phyloP scores from a whole-genome alignment of 2,797 vertebrate species.

The Enteromius mattozi region DNA sequence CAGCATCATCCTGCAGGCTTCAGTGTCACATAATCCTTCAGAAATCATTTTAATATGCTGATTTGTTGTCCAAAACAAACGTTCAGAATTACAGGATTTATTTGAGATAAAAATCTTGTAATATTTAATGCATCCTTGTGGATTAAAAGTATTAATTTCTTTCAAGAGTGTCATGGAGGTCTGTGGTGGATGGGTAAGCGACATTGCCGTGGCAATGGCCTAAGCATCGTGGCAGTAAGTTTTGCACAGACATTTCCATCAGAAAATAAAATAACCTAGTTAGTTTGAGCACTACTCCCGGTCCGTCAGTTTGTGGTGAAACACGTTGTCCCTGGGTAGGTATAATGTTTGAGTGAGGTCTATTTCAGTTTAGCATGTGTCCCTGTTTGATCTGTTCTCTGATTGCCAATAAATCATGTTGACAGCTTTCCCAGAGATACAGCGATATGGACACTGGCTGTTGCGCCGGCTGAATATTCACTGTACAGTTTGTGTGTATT shows the following conservation, averaged over 20 bases:
- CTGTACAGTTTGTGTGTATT: neutral
- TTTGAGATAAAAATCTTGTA: neutral
- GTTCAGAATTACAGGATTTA: neutral
- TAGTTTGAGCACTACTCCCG: neutral
- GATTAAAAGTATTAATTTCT: neutral
- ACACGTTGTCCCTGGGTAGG: neutral
- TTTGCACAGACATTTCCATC: neutral
- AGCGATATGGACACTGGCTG: neutral
- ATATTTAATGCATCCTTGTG: neutral
- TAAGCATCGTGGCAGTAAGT: neutral
- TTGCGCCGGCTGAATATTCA: neutral
- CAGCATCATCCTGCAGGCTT: neutral
- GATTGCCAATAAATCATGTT: slow-evolving; percentile 18
- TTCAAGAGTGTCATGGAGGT: neutral
- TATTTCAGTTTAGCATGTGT: slow-evolving; percentile 21
- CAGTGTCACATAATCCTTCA: neutral
- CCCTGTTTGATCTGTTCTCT: slow-evolving; percentile 8
- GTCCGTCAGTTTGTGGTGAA: neutral
- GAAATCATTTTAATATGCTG: neutral
- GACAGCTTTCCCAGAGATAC: neutral
- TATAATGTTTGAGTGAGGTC: neutral
- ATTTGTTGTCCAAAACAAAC: neutral
- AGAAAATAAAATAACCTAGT: neutral
- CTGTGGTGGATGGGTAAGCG: neutral
- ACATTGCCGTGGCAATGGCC: neutral